phyloP scores from a whole-genome alignment of 2,113 vertebrate genomes.

The Hippocampus barbouri region DNA sequence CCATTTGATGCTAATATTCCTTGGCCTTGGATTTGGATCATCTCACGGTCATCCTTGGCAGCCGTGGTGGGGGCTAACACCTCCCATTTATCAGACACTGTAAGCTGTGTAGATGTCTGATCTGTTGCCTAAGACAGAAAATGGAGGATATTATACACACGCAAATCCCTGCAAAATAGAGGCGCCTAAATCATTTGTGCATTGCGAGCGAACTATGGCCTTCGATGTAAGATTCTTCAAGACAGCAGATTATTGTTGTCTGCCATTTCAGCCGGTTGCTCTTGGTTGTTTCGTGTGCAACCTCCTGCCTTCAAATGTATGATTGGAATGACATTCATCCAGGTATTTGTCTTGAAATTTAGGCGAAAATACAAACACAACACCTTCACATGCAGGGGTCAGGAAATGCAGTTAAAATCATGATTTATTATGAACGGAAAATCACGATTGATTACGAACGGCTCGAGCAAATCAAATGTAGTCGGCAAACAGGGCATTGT shows the following conservation, averaged over 20 bases:
- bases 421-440: neutral
- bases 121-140: constrained; percentile 79
- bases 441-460: neutral
- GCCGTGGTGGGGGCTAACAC: constrained; percentile 82
- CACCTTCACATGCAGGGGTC: neutral
- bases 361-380: neutral
- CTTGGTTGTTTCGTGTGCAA: neutral
- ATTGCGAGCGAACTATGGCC: neutral
- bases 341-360: neutral
- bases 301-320: neutral
- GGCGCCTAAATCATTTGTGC: neutral
- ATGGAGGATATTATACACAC: constrained; percentile 18
- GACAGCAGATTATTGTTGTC: neutral
- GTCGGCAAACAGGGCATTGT: neutral
- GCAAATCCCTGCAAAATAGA: neutral
- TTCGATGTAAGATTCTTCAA: neutral
- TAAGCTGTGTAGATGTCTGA: constrained; percentile 84
- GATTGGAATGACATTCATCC: neutral
- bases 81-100: constrained; percentile 93
- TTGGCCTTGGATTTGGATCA: constrained; percentile 92
- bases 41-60: constrained; percentile 90
- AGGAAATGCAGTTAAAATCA: neutral
- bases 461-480: neutral
- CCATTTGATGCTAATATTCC: constrained; percentile 92
- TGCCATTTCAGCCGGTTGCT: neutral